Base-by-base conservation (phyloP, 2,888 invertebrate species). In the Drosophila acutilabella region DNA sequence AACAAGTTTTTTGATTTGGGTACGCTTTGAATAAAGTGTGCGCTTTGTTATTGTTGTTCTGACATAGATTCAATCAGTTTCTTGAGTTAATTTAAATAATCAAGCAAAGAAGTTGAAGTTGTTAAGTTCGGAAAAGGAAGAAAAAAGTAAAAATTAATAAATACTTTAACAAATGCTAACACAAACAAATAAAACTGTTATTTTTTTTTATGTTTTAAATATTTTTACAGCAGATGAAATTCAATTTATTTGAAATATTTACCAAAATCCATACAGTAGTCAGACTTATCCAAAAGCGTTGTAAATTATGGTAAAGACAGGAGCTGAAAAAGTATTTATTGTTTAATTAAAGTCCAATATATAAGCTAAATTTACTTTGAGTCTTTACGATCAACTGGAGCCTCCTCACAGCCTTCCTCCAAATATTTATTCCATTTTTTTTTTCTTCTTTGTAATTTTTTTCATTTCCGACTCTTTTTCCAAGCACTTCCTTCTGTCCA, bases 41-140 rank as follows among this genome's bases (percentile, higher is more conserved):
- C 16, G 1, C 50, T 54, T 61, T 67, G 48, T 70, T 64, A 33
- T 45, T 60, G 51, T 73, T 69, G 16, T n/a, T 16, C 8, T 40
- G 23, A 7, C 52, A 48, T 10, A 48, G 47, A 47, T 56, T 23
- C 23, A 23, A 23, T 23, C 6, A 23, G 6, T 23, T 42, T 74
- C 66, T 83, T 87, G 41, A 38, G 33, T 6, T 11, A 18, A 47
- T 64, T 44, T 42, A 20, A 36, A 38, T 56, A 53, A 11, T 23
- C 6, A 0, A 2, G 4, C 26, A 18, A 3, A n/a, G 13, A 18
- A 16, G 8, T 14, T 41, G 38, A 4, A n/a, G n/a, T 13, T 58
- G 8, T 42, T 30, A 53, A 20, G 33, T 10, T 33, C n/a, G 13
- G 11, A 30, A 18, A 16, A 3, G 14, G 0, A 41, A 5, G 2